Percentiles rank a stretch among this genome's conserved stretches.
These are phyloP conservation scores for Agrotis clavis DNA, from an alignment of 2,888 invertebrate genomes.

Conservation along the genomic window DNA sequence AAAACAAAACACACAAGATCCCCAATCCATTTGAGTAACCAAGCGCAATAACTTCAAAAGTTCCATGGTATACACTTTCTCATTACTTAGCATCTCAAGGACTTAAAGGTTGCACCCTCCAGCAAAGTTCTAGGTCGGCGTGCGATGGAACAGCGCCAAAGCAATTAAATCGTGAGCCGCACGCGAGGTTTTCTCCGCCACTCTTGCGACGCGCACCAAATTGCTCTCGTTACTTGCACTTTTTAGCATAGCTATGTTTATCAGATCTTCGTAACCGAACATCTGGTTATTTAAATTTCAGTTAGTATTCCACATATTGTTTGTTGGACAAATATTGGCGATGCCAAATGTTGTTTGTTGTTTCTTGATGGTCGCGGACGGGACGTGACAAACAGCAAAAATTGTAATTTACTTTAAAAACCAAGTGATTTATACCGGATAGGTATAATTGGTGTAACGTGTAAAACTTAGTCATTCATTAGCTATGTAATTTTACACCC, in stretches of 20 bases:
- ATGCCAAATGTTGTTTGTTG: constrained; percentile 10
- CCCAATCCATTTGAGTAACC: neutral
- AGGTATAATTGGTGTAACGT: neutral
- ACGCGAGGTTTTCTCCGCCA: constrained; percentile 72
- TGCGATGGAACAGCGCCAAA: constrained; percentile 86
- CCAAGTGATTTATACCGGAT: neutral
- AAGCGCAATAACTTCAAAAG: constrained; percentile 1
- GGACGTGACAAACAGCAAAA: neutral
- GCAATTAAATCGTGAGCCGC: constrained; percentile 86
- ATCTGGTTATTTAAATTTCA: constrained; percentile 50
- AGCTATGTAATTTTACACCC: neutral
- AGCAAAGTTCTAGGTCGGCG: constrained; percentile 62
- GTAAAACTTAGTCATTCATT: neutral
- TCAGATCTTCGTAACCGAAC: constrained; percentile 43
- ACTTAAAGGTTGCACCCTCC: constrained; percentile 60
- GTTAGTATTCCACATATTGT: constrained; percentile 16
- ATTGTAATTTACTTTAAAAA: neutral
- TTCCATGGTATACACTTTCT: constrained; percentile 17
- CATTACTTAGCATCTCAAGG: constrained; percentile 43
- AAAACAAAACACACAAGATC: neutral
- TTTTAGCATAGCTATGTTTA: constrained; percentile 70
- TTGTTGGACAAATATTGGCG: constrained; percentile 21
- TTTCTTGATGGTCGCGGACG: constrained; percentile 1
- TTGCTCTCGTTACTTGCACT: constrained; percentile 84
- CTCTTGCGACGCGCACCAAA: constrained; percentile 72